Evolutionary conservation across 2,113 vertebrate genomes (phyloP).

Genomic region (Cavia aperea): DNA sequence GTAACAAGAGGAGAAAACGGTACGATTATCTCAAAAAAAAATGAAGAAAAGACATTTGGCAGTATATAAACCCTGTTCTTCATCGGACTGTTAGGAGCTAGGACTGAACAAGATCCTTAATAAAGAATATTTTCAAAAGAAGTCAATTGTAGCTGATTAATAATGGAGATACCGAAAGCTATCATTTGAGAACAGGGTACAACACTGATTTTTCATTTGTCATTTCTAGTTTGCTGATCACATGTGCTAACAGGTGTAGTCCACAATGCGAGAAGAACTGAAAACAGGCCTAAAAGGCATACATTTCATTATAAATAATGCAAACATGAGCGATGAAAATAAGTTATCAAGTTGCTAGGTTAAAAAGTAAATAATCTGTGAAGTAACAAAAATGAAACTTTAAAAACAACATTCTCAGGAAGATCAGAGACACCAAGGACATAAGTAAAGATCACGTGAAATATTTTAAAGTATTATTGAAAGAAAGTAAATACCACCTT

Average conservation of each 20-base stretch:
- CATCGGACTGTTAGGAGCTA: neutral
- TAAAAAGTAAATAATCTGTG: neutral
- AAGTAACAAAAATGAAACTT: neutral
- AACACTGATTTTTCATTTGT: neutral
- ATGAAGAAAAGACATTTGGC: neutral
- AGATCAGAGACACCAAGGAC: neutral
- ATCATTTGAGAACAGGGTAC: neutral
- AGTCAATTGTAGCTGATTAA: neutral
- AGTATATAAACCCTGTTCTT: neutral
- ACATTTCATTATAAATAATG: neutral
- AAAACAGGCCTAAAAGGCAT: neutral
- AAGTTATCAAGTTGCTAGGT: neutral
- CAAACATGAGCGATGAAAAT: neutral
- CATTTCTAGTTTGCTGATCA: neutral
- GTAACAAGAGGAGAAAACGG: neutral
- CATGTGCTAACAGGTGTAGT: neutral
- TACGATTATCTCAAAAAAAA: neutral
- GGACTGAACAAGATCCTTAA: neutral
- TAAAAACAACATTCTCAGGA: slow-evolving; percentile 4
- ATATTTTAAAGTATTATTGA: neutral
- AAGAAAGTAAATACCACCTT: neutral
- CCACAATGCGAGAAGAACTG: neutral
- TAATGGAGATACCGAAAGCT: neutral
- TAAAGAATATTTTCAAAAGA: neutral
- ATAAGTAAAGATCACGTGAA: neutral